Evolutionary conservation across 2,113 vertebrate genomes (phyloP), one percentile per base, ranked within the genome.

Genomic region (Theristicus caerulescens): DNA sequence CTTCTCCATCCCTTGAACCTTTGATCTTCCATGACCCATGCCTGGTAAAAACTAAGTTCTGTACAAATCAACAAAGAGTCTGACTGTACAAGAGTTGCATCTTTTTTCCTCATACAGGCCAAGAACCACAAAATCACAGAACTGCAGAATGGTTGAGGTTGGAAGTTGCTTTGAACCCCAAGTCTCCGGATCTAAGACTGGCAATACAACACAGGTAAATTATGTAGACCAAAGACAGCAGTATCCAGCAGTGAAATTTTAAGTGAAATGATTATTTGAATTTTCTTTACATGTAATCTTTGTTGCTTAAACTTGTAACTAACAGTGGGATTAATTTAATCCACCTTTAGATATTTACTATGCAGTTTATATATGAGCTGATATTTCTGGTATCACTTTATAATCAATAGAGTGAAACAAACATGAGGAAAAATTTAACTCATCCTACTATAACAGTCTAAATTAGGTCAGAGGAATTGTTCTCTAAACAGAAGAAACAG

Each of bases 31-130:
- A 16, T 69, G 38, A 80, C 4, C 15, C 4, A 7, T 55, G 18
- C 15, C 20, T 54, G n/a, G 10, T 76, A 74, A 82, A 58, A 92
- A 70, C 4, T 34, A 77, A 40, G 6, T 40, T 92, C 19, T 61
- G 3, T 52, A 38, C 8, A 24, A 44, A 77, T 52, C 17, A 82
- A 21, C 8, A 73, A n/a, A 71, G 21, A 70, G 6, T 51, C 16
- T 88, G 25, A 51, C n/a, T 72, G 12, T 32, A 34, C 4, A 36
- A 44, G 29, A 61, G 3, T 24, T 49, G 6, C 0, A 0, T 6
- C 11, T 7, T 52, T 79, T 88, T 64, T 51, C 6, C 13, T 77
- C 11, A 20, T 3, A 31, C 4, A 52, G 8, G 1, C 18, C 15
- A 82, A 84, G 27, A 36, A 20, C 3, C 6, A 65, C 16, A 46